phyloP scores from a whole-genome alignment of 2,797 vertebrate species.

The Orientallactaga sibirica region DNA sequence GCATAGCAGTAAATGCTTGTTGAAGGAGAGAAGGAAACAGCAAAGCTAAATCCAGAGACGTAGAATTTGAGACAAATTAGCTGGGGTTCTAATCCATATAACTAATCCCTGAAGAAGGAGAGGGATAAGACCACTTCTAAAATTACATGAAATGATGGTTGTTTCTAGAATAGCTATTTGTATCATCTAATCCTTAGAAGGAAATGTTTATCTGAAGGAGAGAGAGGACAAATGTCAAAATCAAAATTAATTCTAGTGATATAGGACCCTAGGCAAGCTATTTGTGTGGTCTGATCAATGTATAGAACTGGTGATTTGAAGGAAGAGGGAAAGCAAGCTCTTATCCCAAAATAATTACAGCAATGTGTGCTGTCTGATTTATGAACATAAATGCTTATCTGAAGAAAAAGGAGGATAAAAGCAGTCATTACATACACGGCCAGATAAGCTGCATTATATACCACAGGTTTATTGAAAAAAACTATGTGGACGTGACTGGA shows the following conservation, averaged over 20 bases:
- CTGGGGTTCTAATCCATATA: neutral
- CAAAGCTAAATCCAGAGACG: constrained; percentile 36
- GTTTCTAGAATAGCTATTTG: constrained; percentile 27
- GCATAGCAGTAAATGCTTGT: constrained; percentile 32
- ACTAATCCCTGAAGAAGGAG: neutral
- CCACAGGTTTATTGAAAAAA: neutral
- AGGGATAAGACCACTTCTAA: neutral
- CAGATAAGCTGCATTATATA: neutral
- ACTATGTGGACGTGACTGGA: neutral
- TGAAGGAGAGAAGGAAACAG: neutral
- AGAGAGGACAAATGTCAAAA: neutral
- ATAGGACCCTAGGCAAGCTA: neutral
- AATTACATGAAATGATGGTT: neutral
- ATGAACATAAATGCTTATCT: constrained; percentile 20
- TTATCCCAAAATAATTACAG: constrained; percentile 28
- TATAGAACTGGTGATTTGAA: constrained; percentile 36
- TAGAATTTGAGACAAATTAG: constrained; percentile 47
- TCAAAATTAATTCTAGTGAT: constrained; percentile 30
- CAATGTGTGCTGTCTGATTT: neutral
- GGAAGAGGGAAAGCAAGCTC: neutral
- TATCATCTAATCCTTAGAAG: constrained; percentile 43
- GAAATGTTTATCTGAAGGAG: constrained; percentile 32
- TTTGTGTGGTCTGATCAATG: neutral
- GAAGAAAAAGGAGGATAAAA: constrained; percentile 4
- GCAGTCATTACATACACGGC: neutral